Evolutionary conservation across 2,888 invertebrate genomes (phyloP), one percentile per base, ranked within the genome.

Genomic region (Agriotes lineatus): DNA sequence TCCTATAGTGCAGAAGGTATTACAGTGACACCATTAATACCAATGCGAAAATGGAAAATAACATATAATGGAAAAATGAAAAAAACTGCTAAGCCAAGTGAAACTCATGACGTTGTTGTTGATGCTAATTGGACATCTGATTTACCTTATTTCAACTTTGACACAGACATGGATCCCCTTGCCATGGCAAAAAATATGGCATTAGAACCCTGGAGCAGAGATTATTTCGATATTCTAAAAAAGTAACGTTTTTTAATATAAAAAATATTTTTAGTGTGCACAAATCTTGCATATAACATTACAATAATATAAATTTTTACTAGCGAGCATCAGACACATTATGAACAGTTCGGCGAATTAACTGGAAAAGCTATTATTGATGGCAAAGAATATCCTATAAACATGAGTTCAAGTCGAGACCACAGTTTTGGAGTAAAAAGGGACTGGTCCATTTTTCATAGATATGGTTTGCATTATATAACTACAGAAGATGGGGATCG

Each of bases 291-390:
- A 16, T 18, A 42, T n/a, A n/a, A n/a, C n/a, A n/a, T n/a, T n/a
- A n/a, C n/a, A n/a, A n/a, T n/a, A n/a, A n/a, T n/a, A 25, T 25
- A 25, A 25, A 25, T 25, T 25, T 5, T 25, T 25, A 25, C 25
- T 39, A 81, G 92, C 69, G 84, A 88, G 33, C 92, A 92, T 80
- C 91, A 92, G 84, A 89, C 90, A 0, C 93, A 93, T 81, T 93
- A 93, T 80, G 93, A 93, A 77, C 93, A 93, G 83, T 90, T 90
- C 86, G 92, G 92, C 1, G 83, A 82, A 44, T 78, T 92, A 1
- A 82, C 84, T 57, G 91, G 91, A 3, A 84, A 81, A 0, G 86
- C 88, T 0, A 81, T 81, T 19, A 83, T 93, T 7, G 86, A 89
- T 70, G 88, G 86, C 0, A 82, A 82, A 69, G 74, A 78, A 54